Evolutionary conservation across 2,888 invertebrate genomes (phyloP).

Genomic region (Cordilura impudica): DNA sequence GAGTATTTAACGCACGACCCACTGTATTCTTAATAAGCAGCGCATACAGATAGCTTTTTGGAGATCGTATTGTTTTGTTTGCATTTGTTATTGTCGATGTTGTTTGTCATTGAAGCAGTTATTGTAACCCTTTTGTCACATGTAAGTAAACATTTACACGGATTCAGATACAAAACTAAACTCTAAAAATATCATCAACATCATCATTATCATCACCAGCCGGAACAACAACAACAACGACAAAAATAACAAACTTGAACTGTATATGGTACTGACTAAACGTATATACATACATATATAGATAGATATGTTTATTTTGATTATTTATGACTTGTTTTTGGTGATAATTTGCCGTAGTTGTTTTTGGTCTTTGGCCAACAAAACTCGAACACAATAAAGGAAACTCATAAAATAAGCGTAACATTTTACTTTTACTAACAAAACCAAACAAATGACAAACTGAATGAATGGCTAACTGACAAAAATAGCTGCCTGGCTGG

Average conservation of each 20-base stretch:
- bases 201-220: background rate
- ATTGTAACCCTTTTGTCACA: slow-evolving; percentile 44
- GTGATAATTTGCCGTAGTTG: slow-evolving; percentile 53
- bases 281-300: background rate
- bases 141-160: slow-evolving; percentile 49
- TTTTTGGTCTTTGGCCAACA: slow-evolving; percentile 50
- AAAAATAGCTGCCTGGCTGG: too few species aligned
- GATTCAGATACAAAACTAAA: slow-evolving; percentile 24
- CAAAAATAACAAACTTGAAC: too few species aligned
- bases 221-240: too few species aligned
- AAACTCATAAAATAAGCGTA: slow-evolving; percentile 46
- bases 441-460: slow-evolving; percentile 9
- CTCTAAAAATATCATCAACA: slow-evolving; percentile 5
- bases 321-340: slow-evolving; percentile 61
- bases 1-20: background rate
- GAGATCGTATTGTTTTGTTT: slow-evolving; percentile 8
- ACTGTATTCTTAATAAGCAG: slow-evolving; percentile 2
- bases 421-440: slow-evolving; percentile 45
- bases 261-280: too few species aligned
- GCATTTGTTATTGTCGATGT: slow-evolving; percentile 35
- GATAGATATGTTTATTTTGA: slow-evolving; percentile 38
- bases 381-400: slow-evolving; percentile 2
- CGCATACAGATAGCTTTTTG: slow-evolving; percentile 1
- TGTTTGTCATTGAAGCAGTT: slow-evolving; percentile 27
- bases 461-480: slow-evolving; percentile 27